These are phyloP conservation scores for Bothrops jararaca DNA, from an alignment of 2,113 vertebrate species.

Conservation along the genomic window DNA sequence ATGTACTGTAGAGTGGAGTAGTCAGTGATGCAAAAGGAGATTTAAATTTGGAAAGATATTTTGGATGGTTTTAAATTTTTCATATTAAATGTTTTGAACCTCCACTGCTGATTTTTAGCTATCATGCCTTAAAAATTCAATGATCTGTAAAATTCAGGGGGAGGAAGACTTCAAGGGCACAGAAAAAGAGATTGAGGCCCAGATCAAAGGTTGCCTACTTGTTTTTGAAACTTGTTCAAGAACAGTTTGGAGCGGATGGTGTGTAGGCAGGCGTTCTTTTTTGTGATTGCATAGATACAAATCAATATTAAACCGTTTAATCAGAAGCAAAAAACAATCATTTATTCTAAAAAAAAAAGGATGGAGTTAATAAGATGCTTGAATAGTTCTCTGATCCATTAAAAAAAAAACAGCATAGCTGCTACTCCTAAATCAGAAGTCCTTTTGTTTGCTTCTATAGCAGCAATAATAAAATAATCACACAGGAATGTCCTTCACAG, in stretches of 20 bases:
- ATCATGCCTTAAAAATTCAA: neutral
- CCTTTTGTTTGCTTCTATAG: neutral
- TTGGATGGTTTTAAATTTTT: neutral
- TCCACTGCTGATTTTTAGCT: neutral
- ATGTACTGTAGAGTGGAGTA: neutral
- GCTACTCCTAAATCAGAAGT: neutral
- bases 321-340: neutral
- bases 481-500: neutral
- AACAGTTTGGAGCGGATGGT: neutral
- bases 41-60: neutral
- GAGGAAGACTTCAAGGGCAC: neutral
- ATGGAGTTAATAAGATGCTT: neutral
- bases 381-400: neutral
- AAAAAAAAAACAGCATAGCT: neutral
- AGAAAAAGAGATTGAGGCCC: neutral
- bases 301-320: neutral
- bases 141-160: neutral
- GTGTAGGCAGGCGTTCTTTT: neutral
- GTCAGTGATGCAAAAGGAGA: neutral
- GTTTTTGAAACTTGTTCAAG: neutral
- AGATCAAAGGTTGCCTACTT: neutral
- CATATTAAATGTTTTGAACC: neutral
- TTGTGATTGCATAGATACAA: neutral
- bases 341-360: neutral
- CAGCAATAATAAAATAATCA: neutral